Conservation (phyloP, 1,140 invertebrate species). For the Zaprionus vittiger region DNA sequence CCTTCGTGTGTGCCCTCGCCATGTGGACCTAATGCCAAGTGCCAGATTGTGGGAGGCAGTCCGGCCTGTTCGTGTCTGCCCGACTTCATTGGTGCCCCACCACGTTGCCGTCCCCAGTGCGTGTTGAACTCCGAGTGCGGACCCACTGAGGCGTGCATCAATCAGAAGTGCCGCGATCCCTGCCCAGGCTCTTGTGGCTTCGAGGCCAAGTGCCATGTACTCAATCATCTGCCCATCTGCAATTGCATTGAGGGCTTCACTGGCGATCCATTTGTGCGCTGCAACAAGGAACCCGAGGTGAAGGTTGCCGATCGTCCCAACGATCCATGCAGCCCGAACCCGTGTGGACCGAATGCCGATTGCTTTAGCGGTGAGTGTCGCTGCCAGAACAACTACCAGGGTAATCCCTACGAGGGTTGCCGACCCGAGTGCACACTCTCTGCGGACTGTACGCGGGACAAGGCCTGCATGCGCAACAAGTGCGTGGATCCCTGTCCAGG, state of each 20-base stretch:
- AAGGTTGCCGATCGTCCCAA: constrained; percentile 63
- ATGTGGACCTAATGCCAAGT: constrained; percentile 93
- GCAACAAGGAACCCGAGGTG: constrained; percentile 84
- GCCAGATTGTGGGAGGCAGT: constrained; percentile 88
- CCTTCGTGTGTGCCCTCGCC: constrained; percentile 91
- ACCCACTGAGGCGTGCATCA: constrained; percentile 88
- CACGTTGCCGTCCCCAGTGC: constrained; percentile 92
- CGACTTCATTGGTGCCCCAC: constrained; percentile 90
- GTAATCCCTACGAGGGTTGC: constrained; percentile 92
- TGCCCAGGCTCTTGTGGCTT: constrained; percentile 90
- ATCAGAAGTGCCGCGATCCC: constrained; percentile 90
- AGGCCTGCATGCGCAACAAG: constrained; percentile 92
- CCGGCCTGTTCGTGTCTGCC: constrained; percentile 92
- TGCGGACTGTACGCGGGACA: constrained; percentile 91
- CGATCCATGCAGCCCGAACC: constrained; percentile 90
- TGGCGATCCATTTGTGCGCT: constrained; percentile 90
- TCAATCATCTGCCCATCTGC: constrained; percentile 90
- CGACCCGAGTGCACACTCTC: constrained; percentile 92
- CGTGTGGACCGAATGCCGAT: constrained; percentile 92
- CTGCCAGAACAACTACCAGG: constrained; percentile 91
- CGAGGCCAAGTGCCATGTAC: constrained; percentile 88
- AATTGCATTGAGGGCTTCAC: constrained; percentile 88
- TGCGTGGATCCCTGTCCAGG: constrained; percentile 93
- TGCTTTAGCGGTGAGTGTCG: constrained; percentile 92
- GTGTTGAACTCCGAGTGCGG: constrained; percentile 91